Conservation (phyloP, 2,888 invertebrate genomes). For the Drosophila heteroneura region DNA sequence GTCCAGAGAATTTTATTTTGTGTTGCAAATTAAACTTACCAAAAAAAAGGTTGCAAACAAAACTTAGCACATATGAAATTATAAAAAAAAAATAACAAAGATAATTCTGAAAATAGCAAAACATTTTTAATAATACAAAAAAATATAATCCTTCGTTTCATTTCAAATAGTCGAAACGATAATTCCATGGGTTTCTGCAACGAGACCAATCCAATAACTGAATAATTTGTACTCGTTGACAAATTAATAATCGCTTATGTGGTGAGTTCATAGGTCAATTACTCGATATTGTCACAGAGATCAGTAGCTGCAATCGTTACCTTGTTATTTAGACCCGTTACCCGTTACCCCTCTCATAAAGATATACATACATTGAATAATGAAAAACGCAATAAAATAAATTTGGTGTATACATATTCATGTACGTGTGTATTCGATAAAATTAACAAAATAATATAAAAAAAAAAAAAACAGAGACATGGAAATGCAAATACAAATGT, state of each 20-base stretch:
- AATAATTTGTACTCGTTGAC: background rate
- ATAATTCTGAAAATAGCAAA: background rate
- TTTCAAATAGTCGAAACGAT: background rate
- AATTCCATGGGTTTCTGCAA: background rate
- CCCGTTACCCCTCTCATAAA: background rate
- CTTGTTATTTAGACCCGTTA: background rate
- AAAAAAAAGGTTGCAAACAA: constrained; percentile 38
- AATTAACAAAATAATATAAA: constrained; percentile 7
- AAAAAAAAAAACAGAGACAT: constrained; percentile 24
- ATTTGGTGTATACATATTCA: constrained; percentile 12
- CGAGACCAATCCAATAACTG: background rate
- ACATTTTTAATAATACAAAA: background rate
- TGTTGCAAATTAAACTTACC: constrained; percentile 58
- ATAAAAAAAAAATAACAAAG: background rate
- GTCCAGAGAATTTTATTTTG: background rate
- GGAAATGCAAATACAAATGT: constrained; percentile 52
- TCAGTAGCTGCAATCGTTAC: background rate
- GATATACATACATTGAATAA: constrained; percentile 5
- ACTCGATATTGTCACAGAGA: background rate
- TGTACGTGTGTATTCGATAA: constrained; percentile 19
- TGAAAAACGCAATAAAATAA: constrained; percentile 14
- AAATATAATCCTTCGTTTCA: background rate
- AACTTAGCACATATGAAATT: background rate
- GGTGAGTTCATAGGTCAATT: no score
- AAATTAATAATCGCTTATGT: background rate